These are phyloP conservation scores for Apis laboriosa DNA, from an alignment of 1,140 invertebrate genomes.

Conservation along the genomic window DNA sequence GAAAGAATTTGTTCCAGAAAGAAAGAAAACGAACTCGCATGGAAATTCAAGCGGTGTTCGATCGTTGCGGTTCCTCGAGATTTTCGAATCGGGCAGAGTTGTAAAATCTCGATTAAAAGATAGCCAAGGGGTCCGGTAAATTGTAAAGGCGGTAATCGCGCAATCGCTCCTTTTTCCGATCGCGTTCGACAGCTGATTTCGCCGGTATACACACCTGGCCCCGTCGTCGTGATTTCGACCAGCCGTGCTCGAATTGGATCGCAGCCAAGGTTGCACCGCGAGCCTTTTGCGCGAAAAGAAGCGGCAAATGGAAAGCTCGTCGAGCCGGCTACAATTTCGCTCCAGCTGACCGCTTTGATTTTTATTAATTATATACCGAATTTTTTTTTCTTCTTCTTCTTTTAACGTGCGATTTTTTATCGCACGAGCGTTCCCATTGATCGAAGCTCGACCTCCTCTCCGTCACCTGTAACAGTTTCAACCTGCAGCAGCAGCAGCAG, in stretches of 20 bases:
- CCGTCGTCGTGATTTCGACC: constrained; percentile 30
- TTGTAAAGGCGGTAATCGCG: neutral
- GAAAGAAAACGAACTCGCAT: too few relatives aligned
- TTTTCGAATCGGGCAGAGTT: too few relatives aligned
- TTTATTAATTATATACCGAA: neutral
- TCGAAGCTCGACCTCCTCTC: neutral
- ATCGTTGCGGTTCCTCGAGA: too few relatives aligned
- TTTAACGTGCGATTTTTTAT: too few relatives aligned
- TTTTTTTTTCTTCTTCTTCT: too few relatives aligned
- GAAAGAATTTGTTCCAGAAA: too few relatives aligned
- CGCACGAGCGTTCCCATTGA: neutral
- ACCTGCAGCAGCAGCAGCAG: neutral
- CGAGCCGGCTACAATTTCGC: constrained; percentile 33
- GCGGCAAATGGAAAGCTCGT: constrained; percentile 56
- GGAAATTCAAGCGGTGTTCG: too few relatives aligned
- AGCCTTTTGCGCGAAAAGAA: constrained; percentile 36
- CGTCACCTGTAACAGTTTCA: neutral
- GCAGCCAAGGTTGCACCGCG: constrained; percentile 63
- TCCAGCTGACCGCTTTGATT: constrained; percentile 24
- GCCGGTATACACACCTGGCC: constrained; percentile 46
- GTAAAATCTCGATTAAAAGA: too few relatives aligned
- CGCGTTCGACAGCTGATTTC: constrained; percentile 51
- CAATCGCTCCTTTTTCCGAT: constrained; percentile 6
- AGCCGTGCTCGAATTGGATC: constrained; percentile 48
- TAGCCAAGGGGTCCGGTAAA: neutral